Conservation (phyloP, 2,113 vertebrate species). For the Mugil cephalus region DNA sequence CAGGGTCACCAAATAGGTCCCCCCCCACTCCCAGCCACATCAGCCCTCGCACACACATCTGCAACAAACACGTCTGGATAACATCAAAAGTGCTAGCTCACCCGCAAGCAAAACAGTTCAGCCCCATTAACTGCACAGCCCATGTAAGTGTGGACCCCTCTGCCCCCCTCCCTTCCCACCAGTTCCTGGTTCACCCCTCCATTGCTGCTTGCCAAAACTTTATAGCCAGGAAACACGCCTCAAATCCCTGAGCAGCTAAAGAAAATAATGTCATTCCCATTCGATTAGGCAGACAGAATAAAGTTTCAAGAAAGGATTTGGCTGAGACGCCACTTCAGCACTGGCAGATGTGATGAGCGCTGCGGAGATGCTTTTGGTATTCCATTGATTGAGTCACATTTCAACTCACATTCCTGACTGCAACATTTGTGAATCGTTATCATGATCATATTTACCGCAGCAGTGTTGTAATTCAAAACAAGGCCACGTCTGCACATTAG, state of each 20-base stretch:
- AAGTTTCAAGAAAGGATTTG: constrained; percentile 38
- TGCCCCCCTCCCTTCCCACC: not conserved
- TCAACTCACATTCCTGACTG: constrained; percentile 12
- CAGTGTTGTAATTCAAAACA: constrained; percentile 4
- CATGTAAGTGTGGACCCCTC: constrained; percentile 54
- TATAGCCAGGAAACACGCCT: constrained; percentile 73
- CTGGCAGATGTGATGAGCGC: constrained; percentile 41
- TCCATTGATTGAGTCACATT: constrained; percentile 18
- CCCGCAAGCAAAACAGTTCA: constrained; percentile 81
- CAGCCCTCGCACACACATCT: constrained; percentile 45
- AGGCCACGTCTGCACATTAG: constrained; percentile 1
- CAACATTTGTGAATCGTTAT: constrained; percentile 10
- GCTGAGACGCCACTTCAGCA: constrained; percentile 23
- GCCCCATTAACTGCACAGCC: constrained; percentile 77
- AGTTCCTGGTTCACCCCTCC: constrained; percentile 30
- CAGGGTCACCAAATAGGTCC: constrained; percentile 30
- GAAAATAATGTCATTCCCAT: constrained; percentile 65
- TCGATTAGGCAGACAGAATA: constrained; percentile 64
- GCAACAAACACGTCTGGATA: constrained; percentile 72
- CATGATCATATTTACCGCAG: constrained; percentile 12
- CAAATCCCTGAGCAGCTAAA: constrained; percentile 63
- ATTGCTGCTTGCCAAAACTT: constrained; percentile 64
- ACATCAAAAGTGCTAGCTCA: constrained; percentile 75
- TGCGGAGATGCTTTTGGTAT: constrained; percentile 16
- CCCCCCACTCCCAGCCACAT: not conserved